Evolutionary conservation across 2,888 invertebrate genomes (phyloP).

Genomic region (Andrena fulva): DNA sequence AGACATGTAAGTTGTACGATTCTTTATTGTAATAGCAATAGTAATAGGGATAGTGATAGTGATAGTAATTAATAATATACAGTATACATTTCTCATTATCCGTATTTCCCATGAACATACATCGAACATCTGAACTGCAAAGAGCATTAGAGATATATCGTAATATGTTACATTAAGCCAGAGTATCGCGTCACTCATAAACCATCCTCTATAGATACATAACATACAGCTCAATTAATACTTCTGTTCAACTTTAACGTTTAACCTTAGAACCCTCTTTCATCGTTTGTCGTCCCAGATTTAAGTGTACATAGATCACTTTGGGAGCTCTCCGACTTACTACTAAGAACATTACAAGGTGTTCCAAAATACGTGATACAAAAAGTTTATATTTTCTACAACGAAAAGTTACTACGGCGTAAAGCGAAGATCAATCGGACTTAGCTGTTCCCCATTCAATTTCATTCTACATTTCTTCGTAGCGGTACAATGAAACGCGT

Average conservation of each 20-base stretch:
- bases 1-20: constrained; percentile 33
- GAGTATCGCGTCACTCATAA: constrained; percentile 75
- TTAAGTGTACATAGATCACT: constrained; percentile 14
- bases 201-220: constrained; percentile 80
- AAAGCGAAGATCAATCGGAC: constrained; percentile 11
- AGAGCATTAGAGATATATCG: constrained; percentile 71
- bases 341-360: not conserved
- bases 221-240: constrained; percentile 82
- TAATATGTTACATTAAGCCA: constrained; percentile 81
- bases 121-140: constrained; percentile 72
- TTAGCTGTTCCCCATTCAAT: constrained; percentile 13
- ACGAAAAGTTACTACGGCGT: not conserved
- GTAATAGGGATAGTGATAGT: constrained; percentile 70
- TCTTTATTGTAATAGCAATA: constrained; percentile 77
- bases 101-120: constrained; percentile 78
- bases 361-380: not conserved
- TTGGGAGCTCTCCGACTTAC: constrained; percentile 16
- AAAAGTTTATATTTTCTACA: not conserved
- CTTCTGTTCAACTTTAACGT: constrained; percentile 82
- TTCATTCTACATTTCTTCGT: constrained; percentile 16
- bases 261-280: constrained; percentile 62
- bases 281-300: constrained; percentile 15
- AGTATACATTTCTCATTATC: constrained; percentile 76
- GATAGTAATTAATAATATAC: constrained; percentile 80
- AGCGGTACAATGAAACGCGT: constrained; percentile 5